Evolutionary conservation across 2,888 invertebrate species (phyloP), one percentile per base, ranked within the genome.

Genomic region (Philopedon plagiatum): DNA sequence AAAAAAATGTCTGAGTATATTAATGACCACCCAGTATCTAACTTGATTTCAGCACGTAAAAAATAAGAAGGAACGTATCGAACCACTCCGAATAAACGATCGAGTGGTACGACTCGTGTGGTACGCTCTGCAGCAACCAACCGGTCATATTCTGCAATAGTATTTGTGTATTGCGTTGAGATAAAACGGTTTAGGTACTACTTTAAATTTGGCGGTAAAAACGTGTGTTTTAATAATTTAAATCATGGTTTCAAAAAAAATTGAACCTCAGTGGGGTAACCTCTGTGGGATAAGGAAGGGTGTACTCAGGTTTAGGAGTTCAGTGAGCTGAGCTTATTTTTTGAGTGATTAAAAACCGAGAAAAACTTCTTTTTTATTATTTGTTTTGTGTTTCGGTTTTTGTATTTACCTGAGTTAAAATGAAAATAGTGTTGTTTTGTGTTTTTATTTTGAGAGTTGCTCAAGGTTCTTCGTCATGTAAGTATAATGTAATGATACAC

Each of bases 291-390:
- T 18, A 51, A 29, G 37, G 9, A 61, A 56, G 29, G 60, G 39
- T 11, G 61, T 51, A 23, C 67, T 67, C 26, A 60, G 60, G 39
- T 51, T 60, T 41, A 51, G 49, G 60, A 29, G 67, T 15, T 67
- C 61, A 39, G 67, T 67, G 49, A 67, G 67, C 39, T 67, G 67
- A 67, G 51, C 49, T 19, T 7, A 23, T 37, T 39, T 54, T 23
- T 51, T 37, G 19, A 18, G 29, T 56, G 37, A 29, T 51, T 23
- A 29, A 66, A 66, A 21, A 44, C 4, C 15, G 18, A 62, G 26
- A 54, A 64, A 64, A 61, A 61, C 56, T 62, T 62, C 56, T 62
- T 69, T 68, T 69, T 69, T 69, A 56, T 62, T 69, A 62, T 69
- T 32, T 19, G 21, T 57, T 57, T 57, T 64, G 23, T 65, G 56